A percentile compares a stretch with the other conserved stretches of the same genome.
phyloP scores from a whole-genome alignment of 2,113 vertebrate species.

The Vombatus ursinus region DNA sequence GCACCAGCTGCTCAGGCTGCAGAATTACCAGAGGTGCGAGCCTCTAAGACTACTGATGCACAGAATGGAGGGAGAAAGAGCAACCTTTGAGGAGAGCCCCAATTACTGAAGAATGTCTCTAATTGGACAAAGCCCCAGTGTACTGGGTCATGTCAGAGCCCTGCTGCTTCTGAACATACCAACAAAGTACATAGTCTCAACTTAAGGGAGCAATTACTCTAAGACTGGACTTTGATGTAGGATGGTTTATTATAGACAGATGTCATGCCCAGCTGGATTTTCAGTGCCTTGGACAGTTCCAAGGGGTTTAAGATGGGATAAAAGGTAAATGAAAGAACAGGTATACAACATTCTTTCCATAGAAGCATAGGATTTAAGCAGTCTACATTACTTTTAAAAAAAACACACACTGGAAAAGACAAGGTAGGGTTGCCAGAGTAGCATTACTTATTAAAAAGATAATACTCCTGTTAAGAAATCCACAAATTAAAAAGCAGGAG shows the following conservation, averaged over 20 bases:
- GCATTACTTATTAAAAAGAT: not conserved
- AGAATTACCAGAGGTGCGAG: conserved; percentile 70
- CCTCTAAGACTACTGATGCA: conserved; percentile 26
- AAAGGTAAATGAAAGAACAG: not conserved
- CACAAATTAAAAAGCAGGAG: not conserved
- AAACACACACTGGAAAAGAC: not conserved
- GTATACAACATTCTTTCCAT: not conserved
- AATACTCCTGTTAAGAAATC: not conserved
- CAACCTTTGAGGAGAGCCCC: not conserved
- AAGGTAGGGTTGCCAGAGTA: not conserved
- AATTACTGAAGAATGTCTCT: conserved; percentile 8
- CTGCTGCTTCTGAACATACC: not conserved
- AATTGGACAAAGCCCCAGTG: conserved; percentile 20
- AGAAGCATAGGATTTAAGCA: not conserved
- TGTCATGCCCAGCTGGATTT: not conserved
- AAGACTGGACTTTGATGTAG: not conserved
- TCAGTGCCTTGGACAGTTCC: conserved; percentile 8
- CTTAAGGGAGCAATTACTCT: not conserved
- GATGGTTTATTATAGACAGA: not conserved
- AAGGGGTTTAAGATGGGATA: not conserved
- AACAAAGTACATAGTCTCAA: not conserved
- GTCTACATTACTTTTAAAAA: not conserved
- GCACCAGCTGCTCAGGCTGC: conserved; percentile 69
- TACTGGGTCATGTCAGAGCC: conserved; percentile 4
- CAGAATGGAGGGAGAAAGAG: conserved; percentile 19